Conservation (phyloP, 1,140 invertebrate species). For the Latrodectus geometricus region DNA sequence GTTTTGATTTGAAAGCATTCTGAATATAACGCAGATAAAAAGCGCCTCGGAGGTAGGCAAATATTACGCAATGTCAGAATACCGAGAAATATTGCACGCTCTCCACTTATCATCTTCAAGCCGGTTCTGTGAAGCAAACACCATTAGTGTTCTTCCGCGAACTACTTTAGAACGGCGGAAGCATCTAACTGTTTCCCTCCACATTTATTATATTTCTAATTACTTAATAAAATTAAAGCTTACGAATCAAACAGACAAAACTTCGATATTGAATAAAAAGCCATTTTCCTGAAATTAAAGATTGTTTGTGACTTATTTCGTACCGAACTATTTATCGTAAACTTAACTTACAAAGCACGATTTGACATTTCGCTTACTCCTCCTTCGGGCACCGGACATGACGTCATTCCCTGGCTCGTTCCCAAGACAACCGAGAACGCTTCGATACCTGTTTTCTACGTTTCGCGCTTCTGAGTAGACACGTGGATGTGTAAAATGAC, state of each 20-base stretch:
- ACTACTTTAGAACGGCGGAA: constrained; percentile 44
- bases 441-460: constrained; percentile 16
- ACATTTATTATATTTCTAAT: neutral
- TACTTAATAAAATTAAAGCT: neutral
- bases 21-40: constrained; percentile 42
- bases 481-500: constrained; percentile 58
- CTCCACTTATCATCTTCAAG: constrained; percentile 49
- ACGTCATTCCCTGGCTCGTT: constrained; percentile 50
- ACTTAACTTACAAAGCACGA: constrained; percentile 3
- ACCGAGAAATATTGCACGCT: constrained; percentile 57
- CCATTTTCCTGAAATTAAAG: too few relatives aligned
- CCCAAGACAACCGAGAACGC: constrained; percentile 29
- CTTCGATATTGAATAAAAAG: too few relatives aligned
- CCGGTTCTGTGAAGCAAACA: constrained; percentile 53
- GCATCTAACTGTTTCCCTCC: neutral
- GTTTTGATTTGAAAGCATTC: constrained; percentile 44
- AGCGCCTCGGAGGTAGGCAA: constrained; percentile 43
- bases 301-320: too few relatives aligned
- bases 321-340: neutral
- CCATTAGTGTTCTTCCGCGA: constrained; percentile 57
- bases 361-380: constrained; percentile 20
- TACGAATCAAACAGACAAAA: too few relatives aligned
- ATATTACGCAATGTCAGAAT: constrained; percentile 43
- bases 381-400: constrained; percentile 3
- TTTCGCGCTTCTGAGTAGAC: constrained; percentile 31